A percentile compares a stretch with the other conserved stretches of the same genome.
Evolutionary conservation across 2,888 invertebrate species (phyloP).

Genomic region (Cosmia trapezina): DNA sequence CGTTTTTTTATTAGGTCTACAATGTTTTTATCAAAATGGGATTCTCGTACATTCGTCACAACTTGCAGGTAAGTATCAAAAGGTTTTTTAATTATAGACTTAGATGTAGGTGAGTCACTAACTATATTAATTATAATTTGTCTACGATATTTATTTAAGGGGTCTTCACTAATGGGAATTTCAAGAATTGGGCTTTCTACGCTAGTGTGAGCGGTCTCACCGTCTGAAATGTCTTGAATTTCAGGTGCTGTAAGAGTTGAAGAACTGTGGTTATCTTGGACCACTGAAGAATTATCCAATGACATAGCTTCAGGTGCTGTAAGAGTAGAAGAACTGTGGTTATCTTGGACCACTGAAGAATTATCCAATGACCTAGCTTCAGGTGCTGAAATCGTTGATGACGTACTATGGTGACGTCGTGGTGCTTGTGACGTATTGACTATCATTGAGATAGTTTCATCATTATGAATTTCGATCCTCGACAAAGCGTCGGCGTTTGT

Average conservation of each 20-base stretch:
- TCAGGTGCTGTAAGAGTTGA: conserved; percentile 3
- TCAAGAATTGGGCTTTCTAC: not conserved
- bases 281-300: too few relatives aligned
- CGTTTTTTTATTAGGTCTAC: not conserved
- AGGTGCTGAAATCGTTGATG: conserved; percentile 1
- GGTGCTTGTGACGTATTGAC: not conserved
- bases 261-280: too few relatives aligned
- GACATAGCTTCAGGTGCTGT: too few relatives aligned
- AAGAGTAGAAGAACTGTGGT: too few relatives aligned
- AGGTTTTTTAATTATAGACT: conserved; percentile 1
- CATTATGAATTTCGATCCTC: not conserved
- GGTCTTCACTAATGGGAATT: conserved; percentile 3
- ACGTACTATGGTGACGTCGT: conserved; percentile 2
- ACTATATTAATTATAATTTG: conserved; percentile 9
- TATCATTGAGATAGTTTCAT: conserved; percentile 3
- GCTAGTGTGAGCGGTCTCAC: conserved; percentile 3
- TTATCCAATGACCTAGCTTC: conserved; percentile 1
- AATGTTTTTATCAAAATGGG: not conserved
- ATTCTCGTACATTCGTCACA: conserved; percentile 1
- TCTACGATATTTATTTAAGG: conserved; percentile 10
- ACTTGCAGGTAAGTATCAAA: conserved; percentile 1
- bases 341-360: not conserved
- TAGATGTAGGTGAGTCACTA: not conserved
- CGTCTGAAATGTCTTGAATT: not conserved
- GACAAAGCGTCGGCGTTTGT: too few relatives aligned